Percentiles rank a stretch among this genome's conserved stretches.
Conservation (phyloP, 2,797 vertebrate genomes). For the Micropoecilia bifurca region DNA sequence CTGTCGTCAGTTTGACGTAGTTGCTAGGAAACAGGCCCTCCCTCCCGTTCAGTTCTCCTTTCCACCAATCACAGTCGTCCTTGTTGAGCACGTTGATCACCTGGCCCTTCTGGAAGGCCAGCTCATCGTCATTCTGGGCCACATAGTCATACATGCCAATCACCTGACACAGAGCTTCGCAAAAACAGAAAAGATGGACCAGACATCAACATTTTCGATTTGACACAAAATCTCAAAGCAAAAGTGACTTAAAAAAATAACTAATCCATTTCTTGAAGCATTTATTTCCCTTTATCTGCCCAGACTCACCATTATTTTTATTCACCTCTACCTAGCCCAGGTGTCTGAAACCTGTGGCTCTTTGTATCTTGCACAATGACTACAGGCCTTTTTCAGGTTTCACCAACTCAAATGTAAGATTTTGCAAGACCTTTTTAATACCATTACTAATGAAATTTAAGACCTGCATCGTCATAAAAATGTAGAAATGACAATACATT, state of each 20-base stretch:
- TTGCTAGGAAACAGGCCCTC: constrained; percentile 98
- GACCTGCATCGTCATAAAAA: not conserved
- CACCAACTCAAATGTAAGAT: not conserved
- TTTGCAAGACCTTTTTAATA: not conserved
- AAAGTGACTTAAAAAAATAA: not conserved
- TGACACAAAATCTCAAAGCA: not conserved
- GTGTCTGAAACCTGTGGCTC: no score
- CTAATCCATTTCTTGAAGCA: not conserved
- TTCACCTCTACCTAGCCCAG: not conserved
- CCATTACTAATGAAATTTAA: not conserved
- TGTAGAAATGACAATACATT: not conserved
- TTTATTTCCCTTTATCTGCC: no score
- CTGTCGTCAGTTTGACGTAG: constrained; percentile 97
- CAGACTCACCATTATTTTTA: not conserved
- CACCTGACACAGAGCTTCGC: constrained; percentile 92
- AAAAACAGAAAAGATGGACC: not conserved
- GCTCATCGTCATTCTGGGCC: constrained; percentile 97
- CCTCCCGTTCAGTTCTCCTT: constrained; percentile 93
- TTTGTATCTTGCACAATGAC: no score
- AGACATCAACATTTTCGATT: not conserved
- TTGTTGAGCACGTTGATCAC: constrained; percentile 96
- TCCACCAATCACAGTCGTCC: constrained; percentile 99
- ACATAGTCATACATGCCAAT: constrained; percentile 99
- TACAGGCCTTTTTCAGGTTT: no score
- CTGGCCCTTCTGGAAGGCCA: constrained; percentile 97